Conservation (phyloP, 1,140 invertebrate genomes). For the Macrocentrus cingulum region DNA sequence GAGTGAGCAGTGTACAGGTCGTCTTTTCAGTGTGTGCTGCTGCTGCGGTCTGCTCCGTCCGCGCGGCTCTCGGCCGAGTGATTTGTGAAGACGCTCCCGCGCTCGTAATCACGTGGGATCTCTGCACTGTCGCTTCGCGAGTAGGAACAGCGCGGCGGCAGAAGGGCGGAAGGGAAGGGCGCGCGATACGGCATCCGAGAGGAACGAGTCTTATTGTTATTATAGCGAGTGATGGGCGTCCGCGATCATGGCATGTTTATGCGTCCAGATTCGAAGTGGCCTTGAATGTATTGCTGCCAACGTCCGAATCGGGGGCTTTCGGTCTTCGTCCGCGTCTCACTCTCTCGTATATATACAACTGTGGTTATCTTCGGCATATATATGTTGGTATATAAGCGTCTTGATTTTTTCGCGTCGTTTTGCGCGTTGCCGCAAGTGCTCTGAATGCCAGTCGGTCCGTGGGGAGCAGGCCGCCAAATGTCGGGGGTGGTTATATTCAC, state of each 20-base stretch:
- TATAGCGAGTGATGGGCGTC: slow-evolving; percentile 52
- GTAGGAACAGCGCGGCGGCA: slow-evolving; percentile 1
- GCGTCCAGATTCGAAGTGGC: slow-evolving; percentile 52
- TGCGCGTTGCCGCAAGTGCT: slow-evolving; percentile 4
- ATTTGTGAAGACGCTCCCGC: slow-evolving; percentile 58
- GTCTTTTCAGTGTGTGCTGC: not conserved
- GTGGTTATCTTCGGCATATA: slow-evolving; percentile 8
- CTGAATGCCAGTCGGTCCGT: slow-evolving; percentile 21
- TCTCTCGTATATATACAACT: slow-evolving; percentile 20
- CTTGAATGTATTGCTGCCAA: slow-evolving; percentile 42
- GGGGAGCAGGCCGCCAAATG: slow-evolving; percentile 19
- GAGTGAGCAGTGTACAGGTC: slow-evolving; percentile 13
- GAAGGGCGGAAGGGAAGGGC: not conserved
- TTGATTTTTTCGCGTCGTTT: slow-evolving; percentile 1
- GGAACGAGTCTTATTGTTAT: slow-evolving; percentile 52
- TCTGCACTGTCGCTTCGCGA: slow-evolving; percentile 34
- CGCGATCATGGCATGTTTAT: slow-evolving; percentile 53
- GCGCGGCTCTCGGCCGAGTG: slow-evolving; percentile 42
- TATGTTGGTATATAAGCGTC: not conserved
- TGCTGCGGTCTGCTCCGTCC: slow-evolving; percentile 17
- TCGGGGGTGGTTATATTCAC: slow-evolving; percentile 29
- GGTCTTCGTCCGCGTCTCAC: slow-evolving; percentile 29
- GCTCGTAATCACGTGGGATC: slow-evolving; percentile 58
- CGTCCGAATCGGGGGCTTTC: slow-evolving; percentile 37
- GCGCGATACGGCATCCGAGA: slow-evolving; percentile 23